These are phyloP conservation scores for Athalia circularis DNA, from an alignment of 2,888 invertebrate species.

Conservation along the genomic window DNA sequence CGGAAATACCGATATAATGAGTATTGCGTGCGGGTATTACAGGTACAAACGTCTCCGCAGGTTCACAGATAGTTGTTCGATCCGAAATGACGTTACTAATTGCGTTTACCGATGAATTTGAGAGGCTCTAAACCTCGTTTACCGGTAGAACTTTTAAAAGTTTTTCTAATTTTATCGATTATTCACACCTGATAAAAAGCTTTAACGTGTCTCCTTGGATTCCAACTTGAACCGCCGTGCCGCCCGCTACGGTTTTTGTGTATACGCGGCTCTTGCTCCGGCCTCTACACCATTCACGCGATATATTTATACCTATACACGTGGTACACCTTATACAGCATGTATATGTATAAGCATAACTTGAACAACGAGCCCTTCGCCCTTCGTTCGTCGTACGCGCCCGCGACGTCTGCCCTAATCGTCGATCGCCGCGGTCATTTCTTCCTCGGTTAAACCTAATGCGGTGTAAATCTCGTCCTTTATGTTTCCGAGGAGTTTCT, in stretches of 20 bases:
- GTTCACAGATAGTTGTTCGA: neutral
- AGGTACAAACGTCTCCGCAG: neutral
- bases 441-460: slow-evolving; percentile 34
- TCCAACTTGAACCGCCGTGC: slow-evolving; percentile 13
- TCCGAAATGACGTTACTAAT: neutral
- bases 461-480: slow-evolving; percentile 44
- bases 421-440: slow-evolving; percentile 39
- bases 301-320: slow-evolving; percentile 6
- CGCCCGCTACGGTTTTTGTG: neutral
- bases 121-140: neutral
- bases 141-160: slow-evolving; percentile 2
- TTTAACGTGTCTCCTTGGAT: slow-evolving; percentile 39
- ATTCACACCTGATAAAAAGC: slow-evolving; percentile 46
- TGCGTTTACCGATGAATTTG: slow-evolving; percentile 11
- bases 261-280: slow-evolving; percentile 16
- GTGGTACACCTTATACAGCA: neutral
- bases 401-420: slow-evolving; percentile 27
- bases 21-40: neutral
- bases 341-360: slow-evolving; percentile 37
- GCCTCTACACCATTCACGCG: neutral
- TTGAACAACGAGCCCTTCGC: slow-evolving; percentile 18
- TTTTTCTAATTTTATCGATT: slow-evolving; percentile 43
- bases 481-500: slow-evolving; percentile 45
- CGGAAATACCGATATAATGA: no score
- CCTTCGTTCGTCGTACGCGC: neutral